Base-by-base conservation (phyloP, 2,888 invertebrate genomes). In the Diploptera punctata region DNA sequence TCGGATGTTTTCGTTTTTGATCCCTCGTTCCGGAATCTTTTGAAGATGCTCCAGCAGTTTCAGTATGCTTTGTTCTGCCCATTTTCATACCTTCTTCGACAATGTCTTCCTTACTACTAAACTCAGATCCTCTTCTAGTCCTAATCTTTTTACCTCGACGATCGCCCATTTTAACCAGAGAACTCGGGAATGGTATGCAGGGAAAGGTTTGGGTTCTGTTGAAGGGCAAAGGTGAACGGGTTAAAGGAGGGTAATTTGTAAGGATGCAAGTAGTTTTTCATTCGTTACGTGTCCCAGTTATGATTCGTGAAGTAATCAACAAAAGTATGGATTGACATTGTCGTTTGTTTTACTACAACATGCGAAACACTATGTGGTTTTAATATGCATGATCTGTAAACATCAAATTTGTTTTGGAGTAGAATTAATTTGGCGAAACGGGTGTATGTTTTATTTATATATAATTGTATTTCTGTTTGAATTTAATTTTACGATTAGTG, bases 1-100 rank as follows among this genome's bases (percentile, higher is more conserved):
- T 91, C 0, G 87, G 87, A 75, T 86, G 87, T 80, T 87, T 87
- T 78, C 87, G 84, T n/a, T 70, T 52, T 31, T 52, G 65, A 43
- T 70, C 70, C 73, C 81, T 81, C 65, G 79, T 24, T 18, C 26
- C 16, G 5, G 47, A 47, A 2, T 65, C 65, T 24, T 21, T 62
- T 18, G 62, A 62, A 10, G 62, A 43, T 13, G 21, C 62, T 26
- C 24, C 26, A 10, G 47, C 26, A 38, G 26, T 26, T 26, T 44
- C 65, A 5, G 16, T n/a, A 21, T 65, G 65, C 4, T 26, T 57
- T 10, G 57, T n/a, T n/a, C 29, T 57, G 26, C 57, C 57, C 57
- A 57, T 57, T 9, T 52, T 24, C 7, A n/a, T 1, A n/a, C n/a
- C 7, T 0, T 9, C 16, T 57, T 57, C 57, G 1, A 18, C 7